phyloP scores from a whole-genome alignment of 2,797 vertebrate species.

The Squalus acanthias region DNA sequence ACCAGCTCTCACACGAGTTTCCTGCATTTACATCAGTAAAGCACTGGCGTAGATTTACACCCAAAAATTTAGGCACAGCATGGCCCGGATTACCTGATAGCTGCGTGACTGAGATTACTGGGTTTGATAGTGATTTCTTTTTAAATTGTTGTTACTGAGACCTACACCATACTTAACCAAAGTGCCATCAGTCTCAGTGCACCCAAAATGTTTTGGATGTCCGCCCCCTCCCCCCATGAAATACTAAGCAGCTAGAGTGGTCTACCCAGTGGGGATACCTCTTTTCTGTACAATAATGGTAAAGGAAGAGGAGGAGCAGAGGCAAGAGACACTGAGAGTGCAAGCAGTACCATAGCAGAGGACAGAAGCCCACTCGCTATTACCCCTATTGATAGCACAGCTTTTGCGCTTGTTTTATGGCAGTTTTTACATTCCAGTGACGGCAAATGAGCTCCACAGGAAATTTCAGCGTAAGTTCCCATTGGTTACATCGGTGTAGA shows the following conservation, averaged over 20 bases:
- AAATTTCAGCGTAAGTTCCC: not conserved
- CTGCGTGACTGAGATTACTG: not conserved
- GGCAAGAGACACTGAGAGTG: not conserved
- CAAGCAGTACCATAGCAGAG: not conserved
- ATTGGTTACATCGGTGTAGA: not conserved
- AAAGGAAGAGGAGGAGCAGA: not conserved
- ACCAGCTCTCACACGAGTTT: no score
- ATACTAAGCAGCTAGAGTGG: not conserved
- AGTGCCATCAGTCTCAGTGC: not conserved
- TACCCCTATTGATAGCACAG: not conserved
- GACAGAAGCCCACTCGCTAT: not conserved
- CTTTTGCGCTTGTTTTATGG: not conserved
- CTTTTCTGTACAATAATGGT: not conserved
- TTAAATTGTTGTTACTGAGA: not conserved
- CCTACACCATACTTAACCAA: not conserved
- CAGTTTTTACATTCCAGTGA: not conserved
- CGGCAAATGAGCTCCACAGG: not conserved
- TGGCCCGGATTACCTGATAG: not conserved
- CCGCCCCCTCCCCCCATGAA: not conserved
- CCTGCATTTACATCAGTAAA: not conserved
- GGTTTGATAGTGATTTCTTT: not conserved
- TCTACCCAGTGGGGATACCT: not conserved
- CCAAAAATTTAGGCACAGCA: not conserved
- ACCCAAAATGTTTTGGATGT: not conserved
- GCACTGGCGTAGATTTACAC: not conserved